Conservation (phyloP, 2,113 vertebrate species). For the Mesoclemmys tuberculata region DNA sequence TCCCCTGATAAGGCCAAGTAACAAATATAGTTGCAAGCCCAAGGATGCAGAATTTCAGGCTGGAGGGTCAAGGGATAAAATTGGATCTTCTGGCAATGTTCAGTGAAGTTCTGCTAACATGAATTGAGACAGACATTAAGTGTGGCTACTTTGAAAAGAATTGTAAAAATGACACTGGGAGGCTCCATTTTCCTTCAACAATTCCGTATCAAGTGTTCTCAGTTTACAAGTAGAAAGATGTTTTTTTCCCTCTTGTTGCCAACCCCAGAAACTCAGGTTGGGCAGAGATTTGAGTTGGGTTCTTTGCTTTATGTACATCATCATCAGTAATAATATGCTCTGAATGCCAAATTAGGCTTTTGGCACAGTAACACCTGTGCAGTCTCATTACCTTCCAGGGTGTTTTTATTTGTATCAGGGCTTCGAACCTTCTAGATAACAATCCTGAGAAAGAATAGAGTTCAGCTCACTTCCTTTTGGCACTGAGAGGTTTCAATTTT, state of each 20-base stretch:
- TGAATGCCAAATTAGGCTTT: background rate
- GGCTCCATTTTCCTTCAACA: rapidly evolving
- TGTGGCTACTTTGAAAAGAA: background rate
- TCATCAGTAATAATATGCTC: background rate
- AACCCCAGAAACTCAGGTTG: background rate
- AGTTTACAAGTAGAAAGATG: background rate
- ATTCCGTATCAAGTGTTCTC: background rate
- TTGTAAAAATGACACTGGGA: background rate
- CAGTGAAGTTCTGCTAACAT: background rate
- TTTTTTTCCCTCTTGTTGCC: background rate
- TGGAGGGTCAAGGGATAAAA: background rate
- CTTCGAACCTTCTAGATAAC: background rate
- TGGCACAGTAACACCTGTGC: background rate
- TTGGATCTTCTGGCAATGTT: background rate
- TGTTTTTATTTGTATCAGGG: background rate
- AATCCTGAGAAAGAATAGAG: background rate
- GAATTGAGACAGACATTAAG: background rate
- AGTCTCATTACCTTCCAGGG: background rate
- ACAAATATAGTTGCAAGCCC: rapidly evolving
- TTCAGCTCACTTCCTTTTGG: background rate
- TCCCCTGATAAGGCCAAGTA: background rate
- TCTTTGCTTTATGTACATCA: background rate
- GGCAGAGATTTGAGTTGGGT: background rate
- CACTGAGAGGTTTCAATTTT: background rate
- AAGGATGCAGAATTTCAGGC: rapidly evolving